Conservation (phyloP, 1,140 invertebrate species). For the Rhopalosiphum maidis region DNA sequence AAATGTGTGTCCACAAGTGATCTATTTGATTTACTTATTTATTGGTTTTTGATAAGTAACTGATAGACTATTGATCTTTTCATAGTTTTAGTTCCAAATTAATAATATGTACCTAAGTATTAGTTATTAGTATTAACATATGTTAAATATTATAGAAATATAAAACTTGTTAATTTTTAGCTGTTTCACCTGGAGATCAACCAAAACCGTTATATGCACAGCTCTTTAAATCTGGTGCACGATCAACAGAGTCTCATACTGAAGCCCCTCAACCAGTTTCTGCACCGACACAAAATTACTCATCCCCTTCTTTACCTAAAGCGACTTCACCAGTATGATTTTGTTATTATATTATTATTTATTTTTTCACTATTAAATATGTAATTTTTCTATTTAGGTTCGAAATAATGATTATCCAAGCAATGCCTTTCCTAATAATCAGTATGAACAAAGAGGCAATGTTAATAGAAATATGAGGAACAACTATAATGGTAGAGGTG, state of each 20-base stretch:
- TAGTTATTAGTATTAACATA: neutral
- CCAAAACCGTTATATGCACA: constrained; percentile 53
- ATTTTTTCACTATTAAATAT: neutral
- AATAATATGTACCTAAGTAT: neutral
- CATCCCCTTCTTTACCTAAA: constrained; percentile 41
- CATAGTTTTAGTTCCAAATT: neutral
- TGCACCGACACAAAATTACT: constrained; percentile 20
- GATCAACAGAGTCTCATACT: constrained; percentile 28
- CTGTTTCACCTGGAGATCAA: constrained; percentile 50
- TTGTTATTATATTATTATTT: neutral
- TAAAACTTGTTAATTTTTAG: constrained; percentile 9
- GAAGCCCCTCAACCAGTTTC: constrained; percentile 12
- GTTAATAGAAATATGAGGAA: constrained; percentile 37
- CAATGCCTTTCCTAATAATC: constrained; percentile 37
- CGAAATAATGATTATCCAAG: constrained; percentile 49
- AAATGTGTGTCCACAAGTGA: neutral
- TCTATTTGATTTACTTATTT: neutral
- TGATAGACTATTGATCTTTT: neutral
- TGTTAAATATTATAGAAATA: neutral
- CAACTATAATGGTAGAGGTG: constrained; percentile 49
- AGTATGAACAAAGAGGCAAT: constrained; percentile 51
- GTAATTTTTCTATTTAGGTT: neutral
- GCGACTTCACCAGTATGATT: constrained; percentile 35
- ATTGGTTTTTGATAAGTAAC: neutral
- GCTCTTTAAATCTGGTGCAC: constrained; percentile 33